Evolutionary conservation across 2,888 invertebrate genomes (phyloP).

Genomic region (Andrena bucephala): DNA sequence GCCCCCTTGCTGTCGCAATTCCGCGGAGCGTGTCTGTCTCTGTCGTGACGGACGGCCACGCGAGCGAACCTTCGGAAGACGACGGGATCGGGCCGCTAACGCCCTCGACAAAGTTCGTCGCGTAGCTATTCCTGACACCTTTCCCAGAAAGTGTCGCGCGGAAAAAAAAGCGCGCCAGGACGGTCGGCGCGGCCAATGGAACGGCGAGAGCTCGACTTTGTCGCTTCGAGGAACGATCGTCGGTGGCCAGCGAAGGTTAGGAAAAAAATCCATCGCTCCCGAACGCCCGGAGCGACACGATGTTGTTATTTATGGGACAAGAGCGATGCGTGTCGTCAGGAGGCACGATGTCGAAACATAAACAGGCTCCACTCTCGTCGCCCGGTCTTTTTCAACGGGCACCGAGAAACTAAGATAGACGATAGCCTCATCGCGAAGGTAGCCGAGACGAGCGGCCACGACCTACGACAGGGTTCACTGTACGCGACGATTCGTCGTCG

Average conservation of each 20-base stretch:
- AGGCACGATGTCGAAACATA: conserved; percentile 20
- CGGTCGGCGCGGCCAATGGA: conserved; percentile 48
- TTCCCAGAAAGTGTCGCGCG: conserved; percentile 33
- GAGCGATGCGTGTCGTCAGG: neutral
- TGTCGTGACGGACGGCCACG: neutral
- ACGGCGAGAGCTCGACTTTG: conserved; percentile 22
- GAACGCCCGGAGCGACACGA: conserved; percentile 25
- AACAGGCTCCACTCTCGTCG: conserved; percentile 6
- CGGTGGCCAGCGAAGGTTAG: conserved; percentile 31
- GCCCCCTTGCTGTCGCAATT: neutral
- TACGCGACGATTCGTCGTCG: conserved; percentile 33
- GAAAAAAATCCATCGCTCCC: conserved; percentile 51
- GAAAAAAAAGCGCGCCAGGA: conserved; percentile 13
- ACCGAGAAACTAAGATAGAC: neutral
- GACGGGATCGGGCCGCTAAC: neutral
- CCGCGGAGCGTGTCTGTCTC: neutral
- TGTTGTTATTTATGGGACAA: conserved; percentile 52
- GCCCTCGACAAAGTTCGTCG: conserved; percentile 15
- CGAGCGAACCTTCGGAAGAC: neutral
- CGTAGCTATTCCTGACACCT: conserved; percentile 48
- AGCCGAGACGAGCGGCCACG: conserved; percentile 52
- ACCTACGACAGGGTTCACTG: conserved; percentile 66
- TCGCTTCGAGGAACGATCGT: conserved; percentile 42
- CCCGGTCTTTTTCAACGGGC: neutral
- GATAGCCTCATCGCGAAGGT: conserved; percentile 24